These are phyloP conservation scores for Euborellia annulipes DNA, from an alignment of 1,140 invertebrate species.

Conservation along the genomic window DNA sequence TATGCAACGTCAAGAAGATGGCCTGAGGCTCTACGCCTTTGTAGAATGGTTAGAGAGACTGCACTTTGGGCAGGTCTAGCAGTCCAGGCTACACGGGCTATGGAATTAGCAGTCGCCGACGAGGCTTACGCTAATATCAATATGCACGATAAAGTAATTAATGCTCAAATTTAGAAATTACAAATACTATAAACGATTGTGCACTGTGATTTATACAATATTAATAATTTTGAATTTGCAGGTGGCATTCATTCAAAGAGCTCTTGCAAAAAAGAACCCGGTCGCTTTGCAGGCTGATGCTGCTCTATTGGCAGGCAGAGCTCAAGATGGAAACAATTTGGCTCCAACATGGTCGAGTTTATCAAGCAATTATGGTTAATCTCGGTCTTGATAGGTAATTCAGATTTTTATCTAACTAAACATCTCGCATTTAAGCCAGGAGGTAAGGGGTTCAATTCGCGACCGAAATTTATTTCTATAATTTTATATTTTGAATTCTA, in stretches of 20 bases:
- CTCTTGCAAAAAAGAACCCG: background rate
- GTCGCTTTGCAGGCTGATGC: slow-evolving; percentile 43
- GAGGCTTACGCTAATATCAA: slow-evolving; percentile 85
- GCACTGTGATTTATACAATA: no score
- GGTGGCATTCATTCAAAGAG: background rate
- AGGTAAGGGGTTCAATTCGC: no score
- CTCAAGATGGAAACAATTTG: slow-evolving; percentile 67
- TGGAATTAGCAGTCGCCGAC: slow-evolving; percentile 70
- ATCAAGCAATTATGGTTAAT: slow-evolving; percentile 64
- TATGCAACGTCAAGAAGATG: slow-evolving; percentile 46
- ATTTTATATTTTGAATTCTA: no score
- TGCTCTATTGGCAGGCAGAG: slow-evolving; percentile 59
- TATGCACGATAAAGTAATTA: slow-evolving; percentile 81
- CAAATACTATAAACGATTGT: no score
- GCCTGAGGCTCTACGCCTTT: slow-evolving; percentile 61
- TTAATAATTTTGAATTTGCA: background rate
- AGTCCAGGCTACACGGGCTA: slow-evolving; percentile 62
- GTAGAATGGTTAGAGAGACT: slow-evolving; percentile 62
- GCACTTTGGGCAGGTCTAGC: slow-evolving; percentile 81
- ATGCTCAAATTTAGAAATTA: slow-evolving; percentile 75
- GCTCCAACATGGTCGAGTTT: slow-evolving; percentile 56
- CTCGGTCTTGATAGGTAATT: slow-evolving; percentile 36
- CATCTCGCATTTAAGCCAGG: no score
- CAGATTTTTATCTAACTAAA: background rate
- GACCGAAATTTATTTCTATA: no score